Evolutionary conservation across 2,797 vertebrate genomes (phyloP), one percentile per base, ranked within the genome.

Genomic region (Eulemur coronatus): DNA sequence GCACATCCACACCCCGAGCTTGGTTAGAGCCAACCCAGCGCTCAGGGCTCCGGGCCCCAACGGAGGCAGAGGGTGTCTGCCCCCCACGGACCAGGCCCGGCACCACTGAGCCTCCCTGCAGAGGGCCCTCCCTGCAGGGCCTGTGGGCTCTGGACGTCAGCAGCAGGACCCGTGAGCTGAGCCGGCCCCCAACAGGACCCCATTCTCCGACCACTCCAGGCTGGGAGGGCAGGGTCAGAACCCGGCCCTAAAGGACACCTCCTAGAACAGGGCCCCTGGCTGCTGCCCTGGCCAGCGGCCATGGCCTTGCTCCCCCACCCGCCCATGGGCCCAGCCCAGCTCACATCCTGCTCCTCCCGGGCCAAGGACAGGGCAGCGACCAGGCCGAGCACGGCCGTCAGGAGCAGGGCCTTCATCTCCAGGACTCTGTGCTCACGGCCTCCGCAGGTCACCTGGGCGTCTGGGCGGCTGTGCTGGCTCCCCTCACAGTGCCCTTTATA

Each of bases 331-430:
- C 20, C 1, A 7, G 4, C 46, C 41, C 59, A 17, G 22, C 76
- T 91, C 84, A 97, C 94, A 1, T 84, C 46, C 9, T 13, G 35
- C 65, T 73, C 26, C 30, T 75, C 48, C 13, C 0, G 9, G 11
- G 22, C 4, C 4, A 26, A 43, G 52, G 41, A 61, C 52, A 59
- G 85, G 35, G 43, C 4, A 4, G 89, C 2, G 18, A 63, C 15
- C 65, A 97, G 92, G 17, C 73, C 46, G 1, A 94, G 81, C 4
- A 28, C 0, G 2, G 81, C 0, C 18, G 38, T 12, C 35, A 89
- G 67, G 35, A 85, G 1, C 35, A 92, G n/a, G 20, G 8, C 18
- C 67, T 89, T 69, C 92, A 97, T 96, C 33, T 69, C 46, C 9
- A 8, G 75, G 65, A 5, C 28, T 26, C 63, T 88, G 26, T 2